These are phyloP conservation scores for Phylloscopus collybita DNA, from an alignment of 2,797 vertebrate genomes.

Conservation along the genomic window DNA sequence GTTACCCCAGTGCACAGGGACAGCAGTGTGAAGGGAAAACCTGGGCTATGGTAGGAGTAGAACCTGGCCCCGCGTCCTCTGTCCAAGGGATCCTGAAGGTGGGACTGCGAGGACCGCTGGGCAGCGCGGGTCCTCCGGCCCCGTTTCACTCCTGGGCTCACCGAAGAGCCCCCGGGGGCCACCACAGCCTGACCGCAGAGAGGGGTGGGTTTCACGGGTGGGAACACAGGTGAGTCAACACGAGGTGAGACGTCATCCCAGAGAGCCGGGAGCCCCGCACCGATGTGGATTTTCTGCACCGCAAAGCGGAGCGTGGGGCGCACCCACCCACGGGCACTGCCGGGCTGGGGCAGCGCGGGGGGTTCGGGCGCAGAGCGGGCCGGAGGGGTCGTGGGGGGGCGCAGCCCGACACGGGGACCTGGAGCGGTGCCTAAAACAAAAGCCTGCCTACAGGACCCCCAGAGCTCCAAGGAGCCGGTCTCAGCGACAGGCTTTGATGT, in stretches of 20 bases:
- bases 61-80: fast-evolving
- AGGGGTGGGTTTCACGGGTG: neutral
- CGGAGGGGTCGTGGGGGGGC: fast-evolving
- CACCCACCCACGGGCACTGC: neutral
- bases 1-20: fast-evolving
- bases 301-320: neutral
- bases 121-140: fast-evolving
- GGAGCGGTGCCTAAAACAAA: slow-evolving; percentile 70
- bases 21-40: neutral
- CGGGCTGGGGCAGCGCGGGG: neutral
- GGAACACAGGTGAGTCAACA: neutral
- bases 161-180: neutral
- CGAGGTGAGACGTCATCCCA: neutral
- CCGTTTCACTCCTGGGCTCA: neutral
- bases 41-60: fast-evolving
- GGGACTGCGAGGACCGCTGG: neutral
- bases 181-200: neutral
- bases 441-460: slow-evolving; percentile 63
- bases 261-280: fast-evolving
- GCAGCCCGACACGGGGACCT: neutral
- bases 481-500: slow-evolving; percentile 79
- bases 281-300: fast-evolving
- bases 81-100: neutral
- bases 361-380: neutral
- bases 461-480: slow-evolving; percentile 68